A percentile compares a stretch with the other conserved stretches of the same genome.
phyloP scores from a whole-genome alignment of 92 coral and sea anemone species.

The Actinernus sp. region DNA sequence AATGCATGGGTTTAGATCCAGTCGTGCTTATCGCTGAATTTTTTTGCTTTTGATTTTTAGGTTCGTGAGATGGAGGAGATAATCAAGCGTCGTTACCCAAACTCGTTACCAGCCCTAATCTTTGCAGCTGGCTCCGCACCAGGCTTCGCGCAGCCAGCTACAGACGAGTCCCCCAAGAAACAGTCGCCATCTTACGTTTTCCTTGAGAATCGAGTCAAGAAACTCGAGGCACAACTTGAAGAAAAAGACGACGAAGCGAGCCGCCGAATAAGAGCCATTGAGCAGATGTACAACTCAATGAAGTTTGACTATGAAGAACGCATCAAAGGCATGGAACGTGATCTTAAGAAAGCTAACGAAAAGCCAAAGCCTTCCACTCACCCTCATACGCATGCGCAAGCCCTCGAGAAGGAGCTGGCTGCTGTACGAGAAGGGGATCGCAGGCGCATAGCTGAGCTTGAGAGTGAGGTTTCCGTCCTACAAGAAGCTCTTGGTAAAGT shows the following conservation, averaged over 20 bases:
- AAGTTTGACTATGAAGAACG: slow-evolving; percentile 89
- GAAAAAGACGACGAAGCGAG: slow-evolving; percentile 90
- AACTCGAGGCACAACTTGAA: slow-evolving; percentile 86
- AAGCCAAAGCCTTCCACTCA: slow-evolving; percentile 49
- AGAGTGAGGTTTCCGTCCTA: slow-evolving; percentile 79
- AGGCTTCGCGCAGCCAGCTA: slow-evolving; percentile 85
- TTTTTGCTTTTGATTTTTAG: slow-evolving; percentile 23
- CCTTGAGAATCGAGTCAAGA: slow-evolving; percentile 87
- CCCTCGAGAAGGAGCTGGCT: slow-evolving; percentile 82
- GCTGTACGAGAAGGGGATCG: slow-evolving; percentile 73
- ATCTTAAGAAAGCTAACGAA: slow-evolving; percentile 72
- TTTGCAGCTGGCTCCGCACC: slow-evolving; percentile 99
- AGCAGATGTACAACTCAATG: slow-evolving; percentile 92
- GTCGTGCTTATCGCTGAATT: background rate
- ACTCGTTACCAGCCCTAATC: slow-evolving; percentile 96
- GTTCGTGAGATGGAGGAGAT: slow-evolving; percentile 99
- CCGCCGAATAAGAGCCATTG: slow-evolving; percentile 84
- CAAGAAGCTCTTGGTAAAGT: slow-evolving; percentile 84
- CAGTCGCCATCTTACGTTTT: slow-evolving; percentile 88
- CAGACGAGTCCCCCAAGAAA: slow-evolving; percentile 85
- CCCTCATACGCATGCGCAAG: slow-evolving; percentile 71
- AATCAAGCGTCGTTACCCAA: slow-evolving; percentile 95
- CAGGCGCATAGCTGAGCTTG: slow-evolving; percentile 68
- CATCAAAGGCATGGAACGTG: slow-evolving; percentile 69
- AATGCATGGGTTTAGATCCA: no score